A percentile compares a stretch with the other conserved stretches of the same genome.
These are phyloP conservation scores for Plecotus auritus DNA, from an alignment of 2,113 vertebrate genomes.

Conservation along the genomic window DNA sequence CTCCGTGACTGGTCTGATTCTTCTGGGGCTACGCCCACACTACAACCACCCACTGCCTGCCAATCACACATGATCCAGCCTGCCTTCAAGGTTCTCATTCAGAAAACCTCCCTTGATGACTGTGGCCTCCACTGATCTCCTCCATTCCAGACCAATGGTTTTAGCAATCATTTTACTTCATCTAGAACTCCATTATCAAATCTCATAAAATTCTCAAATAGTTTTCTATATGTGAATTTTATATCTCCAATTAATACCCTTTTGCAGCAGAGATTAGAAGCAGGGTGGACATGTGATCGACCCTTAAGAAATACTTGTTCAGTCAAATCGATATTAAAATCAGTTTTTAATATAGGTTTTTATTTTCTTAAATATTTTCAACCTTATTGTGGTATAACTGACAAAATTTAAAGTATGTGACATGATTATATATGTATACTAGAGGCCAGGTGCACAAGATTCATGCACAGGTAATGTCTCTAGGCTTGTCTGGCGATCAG, in stretches of 20 bases:
- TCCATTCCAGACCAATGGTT: not conserved
- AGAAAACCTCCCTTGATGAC: not conserved
- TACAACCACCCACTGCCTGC: fast-evolving
- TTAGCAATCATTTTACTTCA: not conserved
- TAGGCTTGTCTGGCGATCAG: no score
- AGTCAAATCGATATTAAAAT: not conserved
- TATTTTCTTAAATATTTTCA: not conserved
- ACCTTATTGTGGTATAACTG: not conserved
- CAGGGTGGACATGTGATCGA: not conserved
- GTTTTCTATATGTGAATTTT: not conserved
- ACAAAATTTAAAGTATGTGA: not conserved
- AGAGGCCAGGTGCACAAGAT: no score
- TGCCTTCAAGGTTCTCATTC: not conserved
- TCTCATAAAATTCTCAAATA: not conserved
- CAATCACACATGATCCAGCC: not conserved
- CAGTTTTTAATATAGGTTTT: not conserved
- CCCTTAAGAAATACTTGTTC: not conserved
- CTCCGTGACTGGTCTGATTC: not conserved
- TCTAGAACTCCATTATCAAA: not conserved
- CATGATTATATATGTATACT: not conserved
- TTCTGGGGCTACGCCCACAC: not conserved
- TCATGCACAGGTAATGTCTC: no score
- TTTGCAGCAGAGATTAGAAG: not conserved
- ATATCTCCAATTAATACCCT: not conserved
- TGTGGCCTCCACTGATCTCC: not conserved